These are phyloP conservation scores for Drosophila micromelanica DNA, from an alignment of 1,140 invertebrate genomes.

Conservation along the genomic window DNA sequence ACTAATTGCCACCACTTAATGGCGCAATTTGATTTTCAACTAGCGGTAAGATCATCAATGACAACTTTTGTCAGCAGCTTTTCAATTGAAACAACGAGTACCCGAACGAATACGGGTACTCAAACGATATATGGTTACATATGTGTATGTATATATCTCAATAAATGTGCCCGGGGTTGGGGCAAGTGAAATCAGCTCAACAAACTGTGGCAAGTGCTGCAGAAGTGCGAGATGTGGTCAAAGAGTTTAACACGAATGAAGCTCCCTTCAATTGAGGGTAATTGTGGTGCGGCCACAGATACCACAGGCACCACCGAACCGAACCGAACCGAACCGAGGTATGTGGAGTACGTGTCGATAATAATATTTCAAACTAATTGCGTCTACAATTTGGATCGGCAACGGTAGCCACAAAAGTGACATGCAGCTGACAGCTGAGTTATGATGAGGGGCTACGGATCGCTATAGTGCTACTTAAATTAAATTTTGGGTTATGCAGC, in stretches of 20 bases:
- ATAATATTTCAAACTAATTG: slow-evolving; percentile 81
- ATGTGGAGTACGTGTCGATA: slow-evolving; percentile 77
- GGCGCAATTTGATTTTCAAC: slow-evolving; percentile 78
- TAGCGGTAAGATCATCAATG: slow-evolving; percentile 67
- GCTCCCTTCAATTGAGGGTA: slow-evolving; percentile 77
- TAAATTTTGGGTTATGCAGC: slow-evolving; percentile 66
- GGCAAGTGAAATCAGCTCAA: slow-evolving; percentile 52
- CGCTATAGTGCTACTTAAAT: slow-evolving; percentile 61
- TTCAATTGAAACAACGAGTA: slow-evolving; percentile 63
- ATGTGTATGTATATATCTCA: neutral
- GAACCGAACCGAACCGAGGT: slow-evolving; percentile 34
- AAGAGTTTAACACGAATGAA: slow-evolving; percentile 81
- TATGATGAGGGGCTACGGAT: slow-evolving; percentile 59
- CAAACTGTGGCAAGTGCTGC: slow-evolving; percentile 16
- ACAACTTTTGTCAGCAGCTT: slow-evolving; percentile 82
- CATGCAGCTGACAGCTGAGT: slow-evolving; percentile 83
- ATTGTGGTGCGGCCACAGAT: slow-evolving; percentile 64
- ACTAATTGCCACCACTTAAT: slow-evolving; percentile 79
- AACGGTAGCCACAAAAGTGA: slow-evolving; percentile 81
- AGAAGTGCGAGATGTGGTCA: slow-evolving; percentile 67
- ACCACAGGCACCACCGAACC: slow-evolving; percentile 7
- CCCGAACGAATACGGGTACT: neutral
- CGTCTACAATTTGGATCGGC: slow-evolving; percentile 73
- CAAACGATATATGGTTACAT: neutral
- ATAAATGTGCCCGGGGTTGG: neutral